These are phyloP conservation scores for Galemys pyrenaicus DNA, from an alignment of 2,113 vertebrate genomes.

Conservation along the genomic window DNA sequence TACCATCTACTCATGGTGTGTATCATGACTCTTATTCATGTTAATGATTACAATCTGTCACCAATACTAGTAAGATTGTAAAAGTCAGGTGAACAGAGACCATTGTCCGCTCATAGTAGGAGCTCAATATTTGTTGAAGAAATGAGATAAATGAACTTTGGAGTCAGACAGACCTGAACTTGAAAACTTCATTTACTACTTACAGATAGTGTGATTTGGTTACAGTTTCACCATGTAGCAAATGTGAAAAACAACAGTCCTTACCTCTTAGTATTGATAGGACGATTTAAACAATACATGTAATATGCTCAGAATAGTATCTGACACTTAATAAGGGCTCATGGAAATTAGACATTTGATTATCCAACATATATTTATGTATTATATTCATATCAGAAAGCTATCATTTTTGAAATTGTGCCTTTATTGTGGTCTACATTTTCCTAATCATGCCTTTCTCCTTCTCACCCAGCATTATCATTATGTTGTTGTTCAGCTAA, in stretches of 20 bases:
- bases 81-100: neutral
- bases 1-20: neutral
- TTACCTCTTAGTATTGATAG: neutral
- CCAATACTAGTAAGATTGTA: neutral
- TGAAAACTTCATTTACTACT: slow-evolving; percentile 4
- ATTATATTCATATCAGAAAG: neutral
- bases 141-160: neutral
- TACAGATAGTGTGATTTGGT: neutral
- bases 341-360: neutral
- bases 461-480: neutral
- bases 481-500: neutral
- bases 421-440: neutral
- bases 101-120: neutral
- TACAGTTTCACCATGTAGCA: neutral
- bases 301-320: neutral
- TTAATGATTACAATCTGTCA: neutral
- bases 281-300: neutral
- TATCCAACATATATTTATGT: slow-evolving; percentile 7
- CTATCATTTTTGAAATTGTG: neutral
- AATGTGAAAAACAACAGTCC: neutral
- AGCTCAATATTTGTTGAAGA: slow-evolving; percentile 4
- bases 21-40: neutral
- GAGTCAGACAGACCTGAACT: slow-evolving; percentile 1
- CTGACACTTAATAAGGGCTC: neutral
- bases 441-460: neutral